A percentile compares a stretch with the other conserved stretches of the same genome.
Evolutionary conservation across 2,797 vertebrate species (phyloP).

Genomic region (Acestrorhynchus altus): DNA sequence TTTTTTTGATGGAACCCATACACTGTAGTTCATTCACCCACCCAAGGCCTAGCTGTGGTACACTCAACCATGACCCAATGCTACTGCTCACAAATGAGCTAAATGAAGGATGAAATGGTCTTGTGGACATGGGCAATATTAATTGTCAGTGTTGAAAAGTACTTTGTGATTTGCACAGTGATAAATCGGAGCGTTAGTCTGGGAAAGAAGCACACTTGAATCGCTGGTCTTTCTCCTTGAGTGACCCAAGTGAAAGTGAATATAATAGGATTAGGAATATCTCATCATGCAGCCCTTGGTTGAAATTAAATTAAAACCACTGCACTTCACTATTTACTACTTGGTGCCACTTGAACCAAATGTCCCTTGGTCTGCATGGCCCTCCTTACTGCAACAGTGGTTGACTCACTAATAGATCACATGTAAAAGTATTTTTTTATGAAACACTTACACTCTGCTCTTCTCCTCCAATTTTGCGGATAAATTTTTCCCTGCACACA

Average conservation of each 20-base stretch:
- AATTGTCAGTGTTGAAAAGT: conserved; percentile 37
- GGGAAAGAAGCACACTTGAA: conserved; percentile 14
- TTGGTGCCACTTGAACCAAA: not conserved
- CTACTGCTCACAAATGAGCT: conserved; percentile 32
- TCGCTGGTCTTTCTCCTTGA: not conserved
- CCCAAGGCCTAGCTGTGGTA: conserved; percentile 23
- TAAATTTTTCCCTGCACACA: conserved; percentile 44
- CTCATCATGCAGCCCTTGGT: too few relatives aligned
- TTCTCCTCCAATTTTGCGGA: conserved; percentile 17
- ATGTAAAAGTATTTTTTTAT: conserved; percentile 35
- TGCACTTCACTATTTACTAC: not conserved
- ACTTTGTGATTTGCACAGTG: conserved; percentile 21
- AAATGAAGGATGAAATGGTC: conserved; percentile 32
- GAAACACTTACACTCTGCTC: conserved; percentile 35
- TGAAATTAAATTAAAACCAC: not conserved
- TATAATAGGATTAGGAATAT: conserved; percentile 7
- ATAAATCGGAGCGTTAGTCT: conserved; percentile 25
- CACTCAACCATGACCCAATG: conserved; percentile 36
- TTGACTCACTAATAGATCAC: not conserved
- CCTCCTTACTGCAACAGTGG: not conserved
- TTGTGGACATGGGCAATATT: conserved; percentile 34
- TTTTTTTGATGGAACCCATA: conserved; percentile 54
- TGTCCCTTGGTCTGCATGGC: not conserved
- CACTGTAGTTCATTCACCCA: conserved; percentile 34
- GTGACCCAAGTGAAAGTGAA: conserved; percentile 2